These are phyloP conservation scores for Meta bourneti DNA, from an alignment of 2,888 invertebrate species.

Conservation along the genomic window DNA sequence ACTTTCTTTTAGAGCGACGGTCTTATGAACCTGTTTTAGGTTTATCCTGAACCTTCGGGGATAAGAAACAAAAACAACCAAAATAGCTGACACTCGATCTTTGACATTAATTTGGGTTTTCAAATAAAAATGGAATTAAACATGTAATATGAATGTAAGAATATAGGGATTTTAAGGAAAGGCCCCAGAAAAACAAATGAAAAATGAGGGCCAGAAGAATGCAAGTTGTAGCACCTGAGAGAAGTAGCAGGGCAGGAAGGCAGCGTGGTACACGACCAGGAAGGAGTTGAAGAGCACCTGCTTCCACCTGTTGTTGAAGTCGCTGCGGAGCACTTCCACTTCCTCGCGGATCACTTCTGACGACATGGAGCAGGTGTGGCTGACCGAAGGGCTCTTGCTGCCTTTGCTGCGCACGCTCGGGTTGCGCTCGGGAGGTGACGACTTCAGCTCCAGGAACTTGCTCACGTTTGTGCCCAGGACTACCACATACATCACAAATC, in stretches of 20 bases:
- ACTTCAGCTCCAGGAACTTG: slow-evolving; percentile 87
- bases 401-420: slow-evolving; percentile 1
- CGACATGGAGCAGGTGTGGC: slow-evolving; percentile 81
- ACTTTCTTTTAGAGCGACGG: no score
- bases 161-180: no score
- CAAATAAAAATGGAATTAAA: no score
- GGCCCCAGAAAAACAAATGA: no score
- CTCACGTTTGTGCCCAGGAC: slow-evolving; percentile 90
- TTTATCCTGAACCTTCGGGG: no score
- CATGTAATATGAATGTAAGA: no score
- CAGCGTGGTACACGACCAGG: slow-evolving; percentile 91
- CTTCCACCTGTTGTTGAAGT: slow-evolving; percentile 94
- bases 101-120: no score
- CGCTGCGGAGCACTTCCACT: slow-evolving; percentile 90
- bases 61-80: no score
- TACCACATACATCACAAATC: slow-evolving; percentile 85
- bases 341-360: slow-evolving; percentile 86
- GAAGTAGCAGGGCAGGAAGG: slow-evolving; percentile 93
- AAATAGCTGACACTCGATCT: no score
- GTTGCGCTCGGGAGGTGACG: slow-evolving; percentile 21
- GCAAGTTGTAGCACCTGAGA: no score
- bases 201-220: no score
- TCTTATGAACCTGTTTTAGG: no score
- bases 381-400: slow-evolving; percentile 33
- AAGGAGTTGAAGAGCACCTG: slow-evolving; percentile 92